These are phyloP conservation scores for Catocala nupta DNA, from an alignment of 2,888 invertebrate genomes.

Conservation along the genomic window DNA sequence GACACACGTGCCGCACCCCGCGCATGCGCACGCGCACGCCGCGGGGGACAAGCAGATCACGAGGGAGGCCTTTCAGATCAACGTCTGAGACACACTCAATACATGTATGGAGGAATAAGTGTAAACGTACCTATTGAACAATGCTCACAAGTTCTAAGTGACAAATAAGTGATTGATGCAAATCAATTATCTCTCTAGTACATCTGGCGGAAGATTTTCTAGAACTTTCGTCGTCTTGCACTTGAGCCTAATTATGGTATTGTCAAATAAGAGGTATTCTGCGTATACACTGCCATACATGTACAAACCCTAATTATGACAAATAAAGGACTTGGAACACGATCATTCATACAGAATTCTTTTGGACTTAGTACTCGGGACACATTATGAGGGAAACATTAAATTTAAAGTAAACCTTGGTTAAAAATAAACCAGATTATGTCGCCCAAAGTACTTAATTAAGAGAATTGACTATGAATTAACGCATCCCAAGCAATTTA, in stretches of 20 bases:
- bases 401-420: too few relatives aligned
- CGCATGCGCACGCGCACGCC: slow-evolving; percentile 61
- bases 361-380: too few relatives aligned
- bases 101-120: slow-evolving; percentile 24
- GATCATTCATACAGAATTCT: too few relatives aligned
- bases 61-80: slow-evolving; percentile 93
- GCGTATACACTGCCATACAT: slow-evolving; percentile 33
- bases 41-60: slow-evolving; percentile 77
- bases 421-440: too few relatives aligned
- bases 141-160: not conserved
- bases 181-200: too few relatives aligned
- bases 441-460: too few relatives aligned
- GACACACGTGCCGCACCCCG: slow-evolving; percentile 20
- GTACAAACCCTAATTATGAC: not conserved
- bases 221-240: not conserved
- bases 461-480: too few relatives aligned
- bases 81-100: slow-evolving; percentile 86
- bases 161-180: not conserved
- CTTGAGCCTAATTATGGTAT: not conserved
- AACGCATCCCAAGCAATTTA: too few relatives aligned
- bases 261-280: slow-evolving; percentile 18
- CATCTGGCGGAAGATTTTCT: too few relatives aligned
- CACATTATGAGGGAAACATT: too few relatives aligned
- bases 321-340: too few relatives aligned
- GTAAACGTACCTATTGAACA: slow-evolving; percentile 1